A percentile compares a stretch with the other conserved stretches of the same genome.
These are phyloP conservation scores for Ancistrus triradiatus DNA, from an alignment of 2,113 vertebrate species.

Conservation along the genomic window DNA sequence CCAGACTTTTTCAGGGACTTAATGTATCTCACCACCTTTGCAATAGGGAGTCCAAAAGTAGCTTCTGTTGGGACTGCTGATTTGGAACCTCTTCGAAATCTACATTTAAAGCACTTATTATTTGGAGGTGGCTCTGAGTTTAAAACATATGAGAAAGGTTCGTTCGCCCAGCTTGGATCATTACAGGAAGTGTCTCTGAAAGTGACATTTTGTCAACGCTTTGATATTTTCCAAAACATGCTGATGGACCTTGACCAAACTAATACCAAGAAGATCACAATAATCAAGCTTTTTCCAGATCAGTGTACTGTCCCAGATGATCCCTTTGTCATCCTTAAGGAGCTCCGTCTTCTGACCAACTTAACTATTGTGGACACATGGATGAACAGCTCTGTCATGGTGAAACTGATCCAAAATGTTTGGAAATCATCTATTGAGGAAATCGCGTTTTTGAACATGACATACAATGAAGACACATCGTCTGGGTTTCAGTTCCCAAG, in stretches of 20 bases:
- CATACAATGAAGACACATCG: conserved; percentile 58
- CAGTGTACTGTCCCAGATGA: conserved; percentile 42
- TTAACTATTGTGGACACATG: conserved; percentile 53
- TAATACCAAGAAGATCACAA: conserved; percentile 23
- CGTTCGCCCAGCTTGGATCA: conserved; percentile 50
- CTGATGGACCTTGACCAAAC: conserved; percentile 53
- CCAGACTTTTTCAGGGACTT: conserved; percentile 49
- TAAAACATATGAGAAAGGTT: conserved; percentile 49
- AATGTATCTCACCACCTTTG: conserved; percentile 38
- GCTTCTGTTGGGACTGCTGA: conserved; percentile 43
- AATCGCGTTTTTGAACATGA: conserved; percentile 56
- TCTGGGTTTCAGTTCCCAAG: conserved; percentile 50
- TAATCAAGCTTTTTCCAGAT: conserved; percentile 52
- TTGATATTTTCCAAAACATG: conserved; percentile 46
- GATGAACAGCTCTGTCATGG: conserved; percentile 56
- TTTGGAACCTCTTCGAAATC: conserved; percentile 47
- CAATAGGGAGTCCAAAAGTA: conserved; percentile 50
- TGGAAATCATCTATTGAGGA: conserved; percentile 47
- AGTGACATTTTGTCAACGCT: conserved; percentile 50
- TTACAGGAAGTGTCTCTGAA: conserved; percentile 49
- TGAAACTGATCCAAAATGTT: conserved; percentile 44
- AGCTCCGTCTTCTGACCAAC: conserved; percentile 49
- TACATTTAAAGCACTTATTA: conserved; percentile 43
- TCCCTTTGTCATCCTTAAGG: conserved; percentile 47
- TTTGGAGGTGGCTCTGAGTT: conserved; percentile 47